phyloP scores from a whole-genome alignment of 2,797 vertebrate species.

The Anisognathus igniventris region DNA sequence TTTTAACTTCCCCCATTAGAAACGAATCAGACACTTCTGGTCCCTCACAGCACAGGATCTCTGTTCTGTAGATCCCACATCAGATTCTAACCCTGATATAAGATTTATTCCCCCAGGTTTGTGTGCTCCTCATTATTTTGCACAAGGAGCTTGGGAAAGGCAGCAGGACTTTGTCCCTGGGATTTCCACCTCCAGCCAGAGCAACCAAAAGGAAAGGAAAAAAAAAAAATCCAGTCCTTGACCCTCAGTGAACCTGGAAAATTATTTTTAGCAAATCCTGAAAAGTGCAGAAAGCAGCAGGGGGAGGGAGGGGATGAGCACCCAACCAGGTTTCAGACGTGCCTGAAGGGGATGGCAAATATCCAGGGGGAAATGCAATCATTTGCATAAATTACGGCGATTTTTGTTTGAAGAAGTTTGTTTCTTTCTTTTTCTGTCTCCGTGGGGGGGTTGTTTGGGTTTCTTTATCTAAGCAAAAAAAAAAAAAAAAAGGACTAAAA shows the following conservation, averaged over 20 bases:
- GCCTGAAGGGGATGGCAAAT: background rate
- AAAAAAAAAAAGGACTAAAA: too few species aligned
- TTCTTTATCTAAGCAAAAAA: too few species aligned
- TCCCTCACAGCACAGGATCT: background rate
- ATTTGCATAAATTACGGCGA: background rate
- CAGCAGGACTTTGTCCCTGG: background rate
- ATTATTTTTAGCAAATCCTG: background rate
- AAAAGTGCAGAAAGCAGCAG: background rate
- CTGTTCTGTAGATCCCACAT: fast-evolving
- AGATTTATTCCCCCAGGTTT: background rate
- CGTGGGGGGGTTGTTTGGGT: too few species aligned
- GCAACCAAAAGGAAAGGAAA: background rate
- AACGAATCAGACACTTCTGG: background rate
- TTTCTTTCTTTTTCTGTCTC: too few species aligned
- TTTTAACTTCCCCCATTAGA: background rate
- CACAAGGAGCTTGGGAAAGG: background rate
- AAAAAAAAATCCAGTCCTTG: background rate
- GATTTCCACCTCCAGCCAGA: background rate
- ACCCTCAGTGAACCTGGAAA: background rate
- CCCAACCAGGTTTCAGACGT: background rate
- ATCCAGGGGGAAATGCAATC: background rate
- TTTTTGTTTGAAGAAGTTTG: background rate
- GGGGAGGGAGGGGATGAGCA: background rate
- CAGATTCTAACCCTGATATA: background rate
- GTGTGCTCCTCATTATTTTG: background rate